Evolutionary conservation across 2,888 invertebrate species (phyloP).

Genomic region (Hofmannophila pseudospretella): DNA sequence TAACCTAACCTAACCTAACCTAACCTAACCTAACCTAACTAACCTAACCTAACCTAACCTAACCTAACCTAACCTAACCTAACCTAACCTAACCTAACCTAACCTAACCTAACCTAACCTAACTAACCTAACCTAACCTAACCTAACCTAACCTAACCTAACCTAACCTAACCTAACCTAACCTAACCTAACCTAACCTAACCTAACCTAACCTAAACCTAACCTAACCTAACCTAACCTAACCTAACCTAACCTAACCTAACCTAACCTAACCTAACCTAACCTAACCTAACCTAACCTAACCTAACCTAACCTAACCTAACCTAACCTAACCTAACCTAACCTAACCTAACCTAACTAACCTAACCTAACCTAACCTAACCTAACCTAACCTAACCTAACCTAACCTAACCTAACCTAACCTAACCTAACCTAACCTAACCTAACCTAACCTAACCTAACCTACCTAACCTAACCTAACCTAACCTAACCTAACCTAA

Average conservation of each 20-base stretch:
- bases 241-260: too few relatives aligned
- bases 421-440: constrained; percentile 7
- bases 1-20: neutral
- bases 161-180: too few relatives aligned
- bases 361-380: constrained; percentile 5
- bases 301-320: constrained; percentile 2
- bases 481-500: constrained; percentile 15
- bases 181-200: too few relatives aligned
- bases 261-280: too few relatives aligned
- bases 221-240: too few relatives aligned
- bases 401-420: constrained; percentile 11
- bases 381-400: constrained; percentile 12
- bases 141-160: too few relatives aligned
- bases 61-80: neutral
- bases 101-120: neutral
- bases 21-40: constrained; percentile 3
- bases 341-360: neutral
- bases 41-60: neutral
- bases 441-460: constrained; percentile 12
- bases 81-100: neutral
- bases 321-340: constrained; percentile 9
- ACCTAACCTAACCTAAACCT: too few relatives aligned
- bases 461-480: too few relatives aligned
- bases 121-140: too few relatives aligned
- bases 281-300: constrained; percentile 3